phyloP scores from a whole-genome alignment of 2,113 vertebrate species.

The Parotia lawesii region DNA sequence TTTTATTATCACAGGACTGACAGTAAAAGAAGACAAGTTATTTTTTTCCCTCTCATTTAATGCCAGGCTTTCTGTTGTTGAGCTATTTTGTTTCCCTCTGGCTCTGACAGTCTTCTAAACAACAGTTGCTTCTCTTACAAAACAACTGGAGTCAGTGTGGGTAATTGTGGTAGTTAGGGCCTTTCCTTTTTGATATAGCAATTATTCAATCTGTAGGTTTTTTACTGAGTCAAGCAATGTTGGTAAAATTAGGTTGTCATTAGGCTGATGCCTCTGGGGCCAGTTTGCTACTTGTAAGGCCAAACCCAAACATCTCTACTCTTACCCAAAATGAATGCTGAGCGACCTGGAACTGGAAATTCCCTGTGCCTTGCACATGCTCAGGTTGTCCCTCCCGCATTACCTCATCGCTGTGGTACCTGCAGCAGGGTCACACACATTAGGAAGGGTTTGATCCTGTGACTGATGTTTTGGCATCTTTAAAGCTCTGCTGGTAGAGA shows the following conservation, averaged over 20 bases:
- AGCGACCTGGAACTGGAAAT: background rate
- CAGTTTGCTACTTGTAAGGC: background rate
- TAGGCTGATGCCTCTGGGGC: background rate
- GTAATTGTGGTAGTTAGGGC: conserved; percentile 53
- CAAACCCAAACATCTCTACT: background rate
- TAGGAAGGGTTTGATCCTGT: background rate
- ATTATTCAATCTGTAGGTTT: conserved; percentile 58
- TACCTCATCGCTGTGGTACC: background rate
- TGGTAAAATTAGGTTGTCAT: conserved; percentile 28
- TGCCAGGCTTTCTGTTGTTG: conserved; percentile 27
- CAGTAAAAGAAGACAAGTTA: background rate
- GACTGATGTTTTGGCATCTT: background rate
- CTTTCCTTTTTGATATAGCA: conserved; percentile 45
- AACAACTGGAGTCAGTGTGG: conserved; percentile 57
- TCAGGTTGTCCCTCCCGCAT: background rate
- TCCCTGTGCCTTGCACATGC: background rate
- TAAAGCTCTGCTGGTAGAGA: background rate
- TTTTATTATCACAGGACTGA: background rate
- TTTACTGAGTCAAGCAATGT: background rate
- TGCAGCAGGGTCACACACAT: background rate
- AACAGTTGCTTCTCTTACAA: conserved; percentile 50
- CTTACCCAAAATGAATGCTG: background rate
- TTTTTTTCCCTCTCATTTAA: background rate
- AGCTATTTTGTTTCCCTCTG: conserved; percentile 57
- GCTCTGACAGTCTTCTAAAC: conserved; percentile 51